Evolutionary conservation across 1,140 invertebrate genomes (phyloP).

Genomic region (Scaptomyza hsui): DNA sequence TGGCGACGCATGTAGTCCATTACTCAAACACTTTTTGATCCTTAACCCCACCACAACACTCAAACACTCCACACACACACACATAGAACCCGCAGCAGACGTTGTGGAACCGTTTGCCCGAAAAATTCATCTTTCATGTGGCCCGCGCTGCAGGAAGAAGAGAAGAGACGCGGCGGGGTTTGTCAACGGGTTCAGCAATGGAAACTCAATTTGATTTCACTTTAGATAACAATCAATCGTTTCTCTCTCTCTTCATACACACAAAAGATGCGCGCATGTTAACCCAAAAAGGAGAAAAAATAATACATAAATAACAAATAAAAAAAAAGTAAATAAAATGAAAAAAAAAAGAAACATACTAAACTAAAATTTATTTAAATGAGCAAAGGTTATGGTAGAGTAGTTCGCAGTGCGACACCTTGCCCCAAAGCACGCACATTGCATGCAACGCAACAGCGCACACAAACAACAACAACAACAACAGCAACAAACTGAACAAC

Average conservation of each 20-base stretch:
- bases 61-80: neutral
- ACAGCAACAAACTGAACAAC: constrained; percentile 13
- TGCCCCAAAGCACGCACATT: constrained; percentile 69
- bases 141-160: constrained; percentile 29
- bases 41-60: constrained; percentile 52
- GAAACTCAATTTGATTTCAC: constrained; percentile 76
- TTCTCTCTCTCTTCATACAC: constrained; percentile 1
- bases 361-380: constrained; percentile 76
- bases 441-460: constrained; percentile 73
- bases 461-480: constrained; percentile 51
- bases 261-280: constrained; percentile 30
- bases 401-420: constrained; percentile 75
- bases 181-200: constrained; percentile 50
- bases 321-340: too few relatives aligned
- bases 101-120: constrained; percentile 37
- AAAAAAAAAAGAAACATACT: constrained; percentile 31
- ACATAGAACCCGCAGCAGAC: constrained; percentile 56
- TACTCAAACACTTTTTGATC: constrained; percentile 67
- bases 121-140: constrained; percentile 66
- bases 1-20: constrained; percentile 63
- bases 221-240: constrained; percentile 78
- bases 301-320: constrained; percentile 12
- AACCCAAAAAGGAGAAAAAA: constrained; percentile 23
- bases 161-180: constrained; percentile 15
- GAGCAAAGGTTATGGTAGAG: constrained; percentile 72